A percentile compares a stretch with the other conserved stretches of the same genome.
These are phyloP conservation scores for Fringilla coelebs DNA, from an alignment of 2,797 vertebrate species.

Conservation along the genomic window DNA sequence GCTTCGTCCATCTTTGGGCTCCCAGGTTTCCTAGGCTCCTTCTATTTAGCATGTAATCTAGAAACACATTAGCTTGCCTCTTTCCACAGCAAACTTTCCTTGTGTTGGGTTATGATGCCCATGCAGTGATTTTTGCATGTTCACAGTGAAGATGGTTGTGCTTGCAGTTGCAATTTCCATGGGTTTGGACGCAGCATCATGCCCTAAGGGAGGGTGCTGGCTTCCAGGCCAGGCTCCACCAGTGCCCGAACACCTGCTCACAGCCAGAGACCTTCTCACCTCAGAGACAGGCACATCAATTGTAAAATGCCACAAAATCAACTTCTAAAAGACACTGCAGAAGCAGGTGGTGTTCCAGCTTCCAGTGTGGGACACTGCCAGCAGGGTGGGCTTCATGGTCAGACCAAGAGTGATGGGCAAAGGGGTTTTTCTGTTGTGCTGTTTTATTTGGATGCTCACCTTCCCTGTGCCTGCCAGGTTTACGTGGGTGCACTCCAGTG, in stretches of 20 bases:
- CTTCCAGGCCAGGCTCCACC: background rate
- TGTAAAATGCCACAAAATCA: background rate
- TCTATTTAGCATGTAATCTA: background rate
- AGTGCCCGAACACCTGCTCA: background rate
- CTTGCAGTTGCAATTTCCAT: accelerated
- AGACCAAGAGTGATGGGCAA: background rate
- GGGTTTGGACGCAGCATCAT: background rate
- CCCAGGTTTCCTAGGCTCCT: background rate
- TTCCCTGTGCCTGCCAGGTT: background rate
- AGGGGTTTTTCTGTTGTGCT: background rate
- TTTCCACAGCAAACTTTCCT: background rate
- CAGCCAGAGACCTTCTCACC: background rate
- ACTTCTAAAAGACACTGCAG: background rate
- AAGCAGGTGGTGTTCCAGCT: background rate
- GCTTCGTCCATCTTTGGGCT: background rate
- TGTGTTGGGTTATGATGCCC: background rate
- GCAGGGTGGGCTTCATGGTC: background rate
- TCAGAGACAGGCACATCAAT: background rate
- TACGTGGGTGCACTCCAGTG: background rate
- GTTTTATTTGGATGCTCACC: background rate
- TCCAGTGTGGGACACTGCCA: background rate
- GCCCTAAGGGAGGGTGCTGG: background rate
- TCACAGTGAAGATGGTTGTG: background rate
- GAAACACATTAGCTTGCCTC: background rate
- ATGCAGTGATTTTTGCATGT: background rate